Conservation (phyloP, 2,888 invertebrate genomes). For the Metallyticus violacea region DNA sequence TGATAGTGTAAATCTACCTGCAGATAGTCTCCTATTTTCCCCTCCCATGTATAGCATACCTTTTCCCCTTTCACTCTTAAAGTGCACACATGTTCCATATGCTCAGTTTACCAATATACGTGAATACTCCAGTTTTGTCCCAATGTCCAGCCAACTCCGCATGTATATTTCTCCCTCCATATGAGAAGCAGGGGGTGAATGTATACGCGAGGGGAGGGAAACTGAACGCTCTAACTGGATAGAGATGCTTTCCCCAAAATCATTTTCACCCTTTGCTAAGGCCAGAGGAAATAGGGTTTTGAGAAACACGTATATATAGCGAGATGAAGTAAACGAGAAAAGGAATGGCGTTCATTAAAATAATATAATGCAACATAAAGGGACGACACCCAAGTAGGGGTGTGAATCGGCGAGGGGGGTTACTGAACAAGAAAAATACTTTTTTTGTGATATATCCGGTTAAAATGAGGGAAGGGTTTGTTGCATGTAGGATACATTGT, state of each 20-base stretch:
- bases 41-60: not conserved
- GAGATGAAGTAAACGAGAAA: not conserved
- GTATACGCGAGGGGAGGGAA: not conserved
- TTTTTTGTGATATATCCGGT: no score
- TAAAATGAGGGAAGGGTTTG: not conserved
- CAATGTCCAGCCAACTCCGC: not conserved
- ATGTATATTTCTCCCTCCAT: not conserved
- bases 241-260: conserved; percentile 1
- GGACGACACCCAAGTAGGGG: conserved; percentile 9
- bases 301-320: not conserved
- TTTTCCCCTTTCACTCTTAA: not conserved
- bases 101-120: not conserved
- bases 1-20: not conserved
- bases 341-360: not conserved
- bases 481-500: not conserved
- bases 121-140: not conserved
- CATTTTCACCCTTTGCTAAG: not conserved
- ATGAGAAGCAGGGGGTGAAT: not conserved
- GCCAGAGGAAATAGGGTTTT: not conserved
- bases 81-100: not conserved
- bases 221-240: not conserved
- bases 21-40: not conserved
- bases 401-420: not conserved
- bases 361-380: not conserved
- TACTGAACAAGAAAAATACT: not conserved